Conservation (phyloP, 2,888 invertebrate genomes). For the Hypsopygia costalis region DNA sequence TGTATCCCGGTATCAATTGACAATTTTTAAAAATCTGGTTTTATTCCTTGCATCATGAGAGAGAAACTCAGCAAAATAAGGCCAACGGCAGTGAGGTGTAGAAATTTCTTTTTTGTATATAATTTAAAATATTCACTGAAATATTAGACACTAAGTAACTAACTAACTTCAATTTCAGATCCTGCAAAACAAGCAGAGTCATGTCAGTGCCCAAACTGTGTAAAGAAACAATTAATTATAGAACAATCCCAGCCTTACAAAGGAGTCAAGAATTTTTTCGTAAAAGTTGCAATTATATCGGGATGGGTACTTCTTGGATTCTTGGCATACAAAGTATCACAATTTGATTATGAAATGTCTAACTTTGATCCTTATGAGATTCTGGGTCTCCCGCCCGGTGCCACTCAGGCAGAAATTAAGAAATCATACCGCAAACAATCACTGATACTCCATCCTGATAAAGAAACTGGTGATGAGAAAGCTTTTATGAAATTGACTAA, state of each 20-base stretch:
- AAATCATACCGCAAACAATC: slow-evolving; percentile 97
- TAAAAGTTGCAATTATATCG: slow-evolving; percentile 87
- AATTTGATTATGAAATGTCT: slow-evolving; percentile 98
- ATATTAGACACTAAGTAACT: no score
- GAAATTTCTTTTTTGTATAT: no score
- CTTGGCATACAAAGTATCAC: slow-evolving; percentile 94
- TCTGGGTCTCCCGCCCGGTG: slow-evolving; percentile 91
- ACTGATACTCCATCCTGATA: slow-evolving; percentile 97
- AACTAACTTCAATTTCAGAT: slow-evolving; percentile 82
- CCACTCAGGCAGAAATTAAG: slow-evolving; percentile 94
- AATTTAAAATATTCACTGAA: no score
- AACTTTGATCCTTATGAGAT: slow-evolving; percentile 99
- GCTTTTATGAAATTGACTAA: slow-evolving; percentile 99
- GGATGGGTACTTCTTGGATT: slow-evolving; percentile 92
- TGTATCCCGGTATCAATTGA: no score
- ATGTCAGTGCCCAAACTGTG: slow-evolving; percentile 95
- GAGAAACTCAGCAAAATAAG: no score
- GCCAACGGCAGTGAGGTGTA: no score
- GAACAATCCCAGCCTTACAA: slow-evolving; percentile 94
- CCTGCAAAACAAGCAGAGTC: slow-evolving; percentile 86
- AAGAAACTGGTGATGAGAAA: slow-evolving; percentile 97
- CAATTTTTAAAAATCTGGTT: no score
- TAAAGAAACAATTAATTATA: slow-evolving; percentile 89
- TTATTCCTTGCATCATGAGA: no score
- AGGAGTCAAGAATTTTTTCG: slow-evolving; percentile 88